These are phyloP conservation scores for Gibbula magus DNA, from an alignment of 2,888 invertebrate genomes.

Conservation along the genomic window DNA sequence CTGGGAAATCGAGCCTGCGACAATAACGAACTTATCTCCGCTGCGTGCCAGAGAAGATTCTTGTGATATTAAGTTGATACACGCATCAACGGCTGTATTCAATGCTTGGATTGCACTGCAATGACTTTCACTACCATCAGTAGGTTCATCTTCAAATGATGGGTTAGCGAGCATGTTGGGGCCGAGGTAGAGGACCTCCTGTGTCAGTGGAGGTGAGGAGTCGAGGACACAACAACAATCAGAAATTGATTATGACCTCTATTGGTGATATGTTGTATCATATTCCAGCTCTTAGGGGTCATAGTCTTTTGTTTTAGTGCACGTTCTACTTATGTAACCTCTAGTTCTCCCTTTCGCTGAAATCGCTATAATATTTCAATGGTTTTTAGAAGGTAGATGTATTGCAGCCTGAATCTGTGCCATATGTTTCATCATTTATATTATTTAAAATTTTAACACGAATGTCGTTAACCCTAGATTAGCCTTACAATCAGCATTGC, in stretches of 20 bases:
- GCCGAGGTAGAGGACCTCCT: conserved; percentile 31
- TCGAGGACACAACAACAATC: conserved; percentile 31
- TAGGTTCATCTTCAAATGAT: conserved; percentile 37
- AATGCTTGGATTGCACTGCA: neutral
- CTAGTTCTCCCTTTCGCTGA: too few relatives aligned
- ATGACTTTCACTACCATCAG: neutral
- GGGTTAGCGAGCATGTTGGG: conserved; percentile 41
- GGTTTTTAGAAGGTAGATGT: too few relatives aligned
- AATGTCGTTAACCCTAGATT: too few relatives aligned
- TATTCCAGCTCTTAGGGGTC: too few relatives aligned
- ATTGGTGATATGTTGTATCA: too few relatives aligned
- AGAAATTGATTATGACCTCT: neutral
- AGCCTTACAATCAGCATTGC: too few relatives aligned
- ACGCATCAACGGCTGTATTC: conserved; percentile 12
- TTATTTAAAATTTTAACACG: too few relatives aligned
- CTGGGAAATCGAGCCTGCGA: neutral
- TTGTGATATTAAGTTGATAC: neutral
- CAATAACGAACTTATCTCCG: neutral
- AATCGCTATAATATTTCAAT: too few relatives aligned
- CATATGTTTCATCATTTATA: too few relatives aligned
- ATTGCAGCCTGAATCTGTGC: too few relatives aligned
- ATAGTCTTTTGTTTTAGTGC: too few relatives aligned
- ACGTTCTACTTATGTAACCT: too few relatives aligned
- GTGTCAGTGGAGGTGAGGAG: conserved; percentile 43
- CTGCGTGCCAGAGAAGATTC: neutral